Conservation (phyloP, 2,888 invertebrate species). For the Drosophila vallismaia region DNA sequence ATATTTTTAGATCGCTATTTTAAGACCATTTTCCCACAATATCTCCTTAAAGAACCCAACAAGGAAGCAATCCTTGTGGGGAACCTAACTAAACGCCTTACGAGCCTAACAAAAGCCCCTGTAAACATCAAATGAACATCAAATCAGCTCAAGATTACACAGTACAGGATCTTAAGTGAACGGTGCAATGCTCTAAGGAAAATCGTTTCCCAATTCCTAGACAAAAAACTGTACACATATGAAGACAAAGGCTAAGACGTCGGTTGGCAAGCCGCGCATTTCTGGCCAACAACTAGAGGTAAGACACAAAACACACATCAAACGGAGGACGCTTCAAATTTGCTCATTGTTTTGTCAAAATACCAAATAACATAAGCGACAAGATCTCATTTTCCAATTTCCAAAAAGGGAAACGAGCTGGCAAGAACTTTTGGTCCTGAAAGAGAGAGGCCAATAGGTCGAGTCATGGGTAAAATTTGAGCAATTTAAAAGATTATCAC, state of each 20-base stretch:
- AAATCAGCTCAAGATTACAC: conserved; percentile 46
- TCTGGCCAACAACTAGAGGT: conserved; percentile 63
- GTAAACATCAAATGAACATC: conserved; percentile 43
- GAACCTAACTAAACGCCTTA: conserved; percentile 31
- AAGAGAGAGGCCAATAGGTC: conserved; percentile 29
- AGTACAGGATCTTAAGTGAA: conserved; percentile 23
- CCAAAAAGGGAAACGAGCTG: conserved; percentile 46
- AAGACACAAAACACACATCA: conserved; percentile 51
- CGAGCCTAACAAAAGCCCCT: conserved; percentile 31
- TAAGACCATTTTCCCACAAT: background rate
- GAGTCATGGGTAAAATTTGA: conserved; percentile 52
- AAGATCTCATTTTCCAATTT: conserved; percentile 74
- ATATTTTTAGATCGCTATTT: conserved; percentile 18
- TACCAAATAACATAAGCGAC: conserved; percentile 69
- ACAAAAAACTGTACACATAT: conserved; percentile 33
- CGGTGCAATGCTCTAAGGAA: conserved; percentile 2
- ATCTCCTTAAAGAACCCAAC: conserved; percentile 2
- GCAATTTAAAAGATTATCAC: conserved; percentile 81
- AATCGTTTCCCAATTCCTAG: conserved; percentile 25
- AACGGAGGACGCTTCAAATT: conserved; percentile 42
- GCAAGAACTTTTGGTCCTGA: conserved; percentile 26
- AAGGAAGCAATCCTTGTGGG: conserved; percentile 16
- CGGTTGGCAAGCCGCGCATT: conserved; percentile 63
- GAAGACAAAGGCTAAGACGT: conserved; percentile 29
- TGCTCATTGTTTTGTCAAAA: conserved; percentile 54